phyloP scores from a whole-genome alignment of 2,888 invertebrate genomes.

The Amphipyra berbera region DNA sequence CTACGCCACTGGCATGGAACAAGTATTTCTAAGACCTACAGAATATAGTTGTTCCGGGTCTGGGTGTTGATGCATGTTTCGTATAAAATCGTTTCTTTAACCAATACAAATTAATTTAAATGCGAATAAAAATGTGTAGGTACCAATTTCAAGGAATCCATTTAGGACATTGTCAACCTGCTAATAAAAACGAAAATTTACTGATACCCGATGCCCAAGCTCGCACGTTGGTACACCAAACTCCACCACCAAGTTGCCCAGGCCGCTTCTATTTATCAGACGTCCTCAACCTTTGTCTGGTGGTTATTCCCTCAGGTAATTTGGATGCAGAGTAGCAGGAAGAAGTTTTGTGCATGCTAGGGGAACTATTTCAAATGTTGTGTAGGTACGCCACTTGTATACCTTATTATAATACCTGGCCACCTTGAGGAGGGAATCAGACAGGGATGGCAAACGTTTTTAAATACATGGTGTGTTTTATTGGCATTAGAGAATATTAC shows the following conservation, averaged over 20 bases:
- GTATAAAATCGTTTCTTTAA: too few species aligned
- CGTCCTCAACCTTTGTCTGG: slow-evolving; percentile 27
- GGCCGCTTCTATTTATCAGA: slow-evolving; percentile 51
- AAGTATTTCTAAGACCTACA: too few species aligned
- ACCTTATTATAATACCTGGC: slow-evolving; percentile 75
- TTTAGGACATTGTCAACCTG: too few species aligned
- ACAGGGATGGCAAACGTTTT: slow-evolving; percentile 31
- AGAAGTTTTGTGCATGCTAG: slow-evolving; percentile 82
- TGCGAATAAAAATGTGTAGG: too few species aligned
- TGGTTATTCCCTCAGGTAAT: slow-evolving; percentile 79
- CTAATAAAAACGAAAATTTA: too few species aligned
- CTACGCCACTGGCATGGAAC: too few species aligned
- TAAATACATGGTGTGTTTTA: background rate
- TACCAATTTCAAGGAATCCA: too few species aligned
- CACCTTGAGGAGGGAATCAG: slow-evolving; percentile 76
- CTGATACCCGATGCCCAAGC: background rate
- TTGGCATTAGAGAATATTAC: too few species aligned
- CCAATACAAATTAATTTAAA: too few species aligned
- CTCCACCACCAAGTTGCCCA: background rate
- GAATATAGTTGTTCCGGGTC: too few species aligned
- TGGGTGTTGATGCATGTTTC: too few species aligned
- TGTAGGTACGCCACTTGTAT: slow-evolving; percentile 72
- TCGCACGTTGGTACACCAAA: background rate
- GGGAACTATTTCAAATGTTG: slow-evolving; percentile 79
- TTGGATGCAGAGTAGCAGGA: slow-evolving; percentile 80